Percentiles rank a stretch among this genome's conserved stretches.
Conservation (phyloP, 2,797 vertebrate species). For the Sternarchorhynchus goeldii region DNA sequence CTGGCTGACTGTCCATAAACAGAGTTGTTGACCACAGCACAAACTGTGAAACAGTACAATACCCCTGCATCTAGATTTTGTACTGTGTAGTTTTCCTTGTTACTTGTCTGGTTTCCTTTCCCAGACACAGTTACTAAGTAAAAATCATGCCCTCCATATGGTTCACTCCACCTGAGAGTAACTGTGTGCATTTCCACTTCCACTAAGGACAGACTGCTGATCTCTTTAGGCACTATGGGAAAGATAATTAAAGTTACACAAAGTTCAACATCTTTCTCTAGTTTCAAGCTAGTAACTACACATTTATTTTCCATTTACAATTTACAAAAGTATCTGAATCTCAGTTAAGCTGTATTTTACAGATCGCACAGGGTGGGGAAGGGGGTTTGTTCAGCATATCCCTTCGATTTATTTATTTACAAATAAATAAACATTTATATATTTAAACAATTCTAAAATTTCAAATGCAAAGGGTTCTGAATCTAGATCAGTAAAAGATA, state of each 20-base stretch:
- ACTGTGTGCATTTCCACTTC: rapidly evolving
- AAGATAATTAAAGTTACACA: constrained; percentile 10
- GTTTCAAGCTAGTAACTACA: background rate
- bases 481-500: no score
- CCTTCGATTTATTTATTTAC: no score
- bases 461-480: no score
- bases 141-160: constrained; percentile 47
- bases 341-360: no score
- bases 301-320: background rate
- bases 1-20: background rate
- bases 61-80: constrained; percentile 11
- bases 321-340: no score
- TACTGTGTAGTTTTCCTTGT: rapidly evolving
- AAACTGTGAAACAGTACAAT: constrained; percentile 52
- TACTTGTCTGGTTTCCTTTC: rapidly evolving
- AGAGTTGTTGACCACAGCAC: constrained; percentile 36
- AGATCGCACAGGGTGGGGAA: no score
- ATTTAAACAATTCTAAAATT: no score
- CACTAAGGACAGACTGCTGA: constrained; percentile 1
- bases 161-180: constrained; percentile 52
- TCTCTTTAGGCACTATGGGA: constrained; percentile 60
- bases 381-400: no score
- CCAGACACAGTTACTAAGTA: constrained; percentile 26
- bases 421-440: no score
- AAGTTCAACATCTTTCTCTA: background rate